Percentiles rank a stretch among this genome's conserved stretches.
These are phyloP conservation scores for Diaphora mendica DNA, from an alignment of 2,888 invertebrate species.

Conservation along the genomic window DNA sequence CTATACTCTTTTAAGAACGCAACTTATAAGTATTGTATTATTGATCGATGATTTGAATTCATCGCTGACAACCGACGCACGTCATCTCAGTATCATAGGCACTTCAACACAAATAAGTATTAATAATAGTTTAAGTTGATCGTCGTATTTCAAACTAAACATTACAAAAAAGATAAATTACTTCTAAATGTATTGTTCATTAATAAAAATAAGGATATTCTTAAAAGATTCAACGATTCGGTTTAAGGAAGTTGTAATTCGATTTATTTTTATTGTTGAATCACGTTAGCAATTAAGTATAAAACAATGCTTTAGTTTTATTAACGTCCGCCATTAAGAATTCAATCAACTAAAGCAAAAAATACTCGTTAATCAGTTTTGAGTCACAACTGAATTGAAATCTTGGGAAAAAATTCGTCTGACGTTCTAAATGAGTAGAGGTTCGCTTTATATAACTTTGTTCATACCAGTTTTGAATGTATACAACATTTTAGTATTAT, in stretches of 20 bases:
- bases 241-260: constrained; percentile 29
- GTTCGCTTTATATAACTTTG: background rate
- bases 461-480: background rate
- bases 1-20: background rate
- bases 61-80: constrained; percentile 37
- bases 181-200: background rate
- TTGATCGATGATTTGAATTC: constrained; percentile 42
- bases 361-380: constrained; percentile 12
- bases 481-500: constrained; percentile 12
- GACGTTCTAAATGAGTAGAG: background rate
- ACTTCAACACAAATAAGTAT: background rate
- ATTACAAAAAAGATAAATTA: constrained; percentile 4
- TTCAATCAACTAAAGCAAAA: constrained; percentile 34
- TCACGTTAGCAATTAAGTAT: constrained; percentile 29
- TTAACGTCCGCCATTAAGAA: constrained; percentile 30
- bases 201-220: constrained; percentile 3
- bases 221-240: constrained; percentile 11
- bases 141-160: background rate
- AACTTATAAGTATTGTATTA: background rate
- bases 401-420: constrained; percentile 1
- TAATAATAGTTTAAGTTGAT: background rate
- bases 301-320: constrained; percentile 31
- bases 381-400: constrained; percentile 5
- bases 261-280: constrained; percentile 29
- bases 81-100: constrained; percentile 34